Base-by-base conservation (phyloP, 2,797 vertebrate species). In the Tinamus major region DNA sequence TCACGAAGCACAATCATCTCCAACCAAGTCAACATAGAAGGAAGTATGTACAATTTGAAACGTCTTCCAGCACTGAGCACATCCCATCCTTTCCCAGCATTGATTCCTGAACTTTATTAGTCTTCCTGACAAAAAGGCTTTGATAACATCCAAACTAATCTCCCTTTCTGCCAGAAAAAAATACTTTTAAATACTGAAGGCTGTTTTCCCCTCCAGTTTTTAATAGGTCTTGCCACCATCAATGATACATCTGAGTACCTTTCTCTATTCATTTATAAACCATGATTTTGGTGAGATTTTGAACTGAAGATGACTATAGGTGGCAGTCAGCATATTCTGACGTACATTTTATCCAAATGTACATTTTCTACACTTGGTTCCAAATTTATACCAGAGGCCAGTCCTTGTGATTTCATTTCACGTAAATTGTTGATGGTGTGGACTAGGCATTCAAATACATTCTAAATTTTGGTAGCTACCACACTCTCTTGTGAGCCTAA, bases 361-460 rank as follows among this genome's bases (percentile, higher is more conserved):
- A 46, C 44, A 18, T 18, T 44, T 44, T 44, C 7, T 46, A 46
- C 44, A 20, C 19, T 46, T 46, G 51, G 11, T 39, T 63, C 31
- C 15, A 68, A 15, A 15, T 10, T 13, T 63, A 26, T 17, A 41
- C 26, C 78, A 29, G 33, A 78, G 65, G 56, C 67, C 18, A 4
- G 1, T 1, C 29, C 7, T 37, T 53, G 5, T 19, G 13, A 20
- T 13, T 76, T 13, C 31, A 1, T 13, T 62, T 35, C 13, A 24
- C 18, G 8, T n/a, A 35, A 7, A 1, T 39, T 77, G n/a, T 44
- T 71, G 64, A 15, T 27, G 49, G 4, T 0, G 0, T 41, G 6
- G 4, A 4, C 21, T n/a, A 35, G 5, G 3, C 17, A 10, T 71
- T 76, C 29, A 49, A 56, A 84, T 14, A 13, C 46, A 55, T 19